phyloP scores from a whole-genome alignment of 1,140 invertebrate species.

The Drosophila nikananu region DNA sequence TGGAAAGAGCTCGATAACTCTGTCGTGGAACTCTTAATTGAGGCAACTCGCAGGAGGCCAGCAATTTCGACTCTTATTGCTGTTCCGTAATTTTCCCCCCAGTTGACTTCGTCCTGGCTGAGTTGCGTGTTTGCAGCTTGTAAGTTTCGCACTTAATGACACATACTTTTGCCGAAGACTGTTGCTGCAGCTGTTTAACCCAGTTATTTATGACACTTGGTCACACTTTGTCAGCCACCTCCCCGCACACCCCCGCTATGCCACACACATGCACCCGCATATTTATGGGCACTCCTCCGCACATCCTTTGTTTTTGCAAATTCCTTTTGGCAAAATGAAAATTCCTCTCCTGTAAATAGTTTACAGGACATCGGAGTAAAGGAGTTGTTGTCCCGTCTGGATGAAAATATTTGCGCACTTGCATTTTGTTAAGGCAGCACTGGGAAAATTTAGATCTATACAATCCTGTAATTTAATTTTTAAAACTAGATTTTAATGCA shows the following conservation, averaged over 20 bases:
- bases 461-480: too few relatives aligned
- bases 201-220: conserved; percentile 77
- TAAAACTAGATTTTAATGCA: too few relatives aligned
- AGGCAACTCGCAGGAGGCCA: conserved; percentile 5
- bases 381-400: conserved; percentile 40
- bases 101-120: conserved; percentile 18
- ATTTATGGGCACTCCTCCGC: conserved; percentile 5
- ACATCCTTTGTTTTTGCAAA: conserved; percentile 65
- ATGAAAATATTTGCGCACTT: conserved; percentile 72
- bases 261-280: conserved; percentile 3
- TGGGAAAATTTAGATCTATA: background rate
- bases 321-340: conserved; percentile 80
- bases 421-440: conserved; percentile 57
- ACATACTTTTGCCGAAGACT: conserved; percentile 58
- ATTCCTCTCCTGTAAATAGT: conserved; percentile 68
- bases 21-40: conserved; percentile 13
- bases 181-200: conserved; percentile 72
- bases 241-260: background rate
- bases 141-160: conserved; percentile 71
- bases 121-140: conserved; percentile 62
- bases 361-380: conserved; percentile 37
- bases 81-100: background rate
- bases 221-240: conserved; percentile 47
- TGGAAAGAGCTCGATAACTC: background rate
- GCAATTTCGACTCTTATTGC: background rate